phyloP scores from a whole-genome alignment of 2,797 vertebrate genomes.

The Pseudocheirus occidentalis region DNA sequence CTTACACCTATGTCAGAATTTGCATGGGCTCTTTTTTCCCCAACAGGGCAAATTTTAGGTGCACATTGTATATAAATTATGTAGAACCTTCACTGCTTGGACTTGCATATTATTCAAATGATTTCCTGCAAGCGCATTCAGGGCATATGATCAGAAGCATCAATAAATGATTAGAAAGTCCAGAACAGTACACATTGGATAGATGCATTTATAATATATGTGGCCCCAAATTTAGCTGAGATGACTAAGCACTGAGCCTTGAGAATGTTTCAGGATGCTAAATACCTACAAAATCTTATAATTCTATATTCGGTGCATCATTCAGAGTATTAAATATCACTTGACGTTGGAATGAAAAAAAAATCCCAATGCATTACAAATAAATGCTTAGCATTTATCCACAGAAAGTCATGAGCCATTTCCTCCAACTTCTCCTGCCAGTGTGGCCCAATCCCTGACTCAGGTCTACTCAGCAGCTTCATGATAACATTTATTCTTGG shows the following conservation, averaged over 20 bases:
- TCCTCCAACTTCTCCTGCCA: background rate
- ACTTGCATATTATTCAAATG: slow-evolving; percentile 67
- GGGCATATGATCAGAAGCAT: slow-evolving; percentile 67
- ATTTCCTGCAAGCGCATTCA: slow-evolving; percentile 64
- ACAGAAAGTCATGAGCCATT: background rate
- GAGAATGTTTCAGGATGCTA: background rate
- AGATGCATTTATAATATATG: slow-evolving; percentile 57
- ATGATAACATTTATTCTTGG: background rate
- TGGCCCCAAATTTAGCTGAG: slow-evolving; percentile 52
- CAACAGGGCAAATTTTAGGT: slow-evolving; percentile 24
- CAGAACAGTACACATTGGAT: slow-evolving; percentile 54
- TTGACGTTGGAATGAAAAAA: slow-evolving; percentile 67
- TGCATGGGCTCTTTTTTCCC: background rate
- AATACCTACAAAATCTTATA: background rate
- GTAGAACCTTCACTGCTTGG: background rate
- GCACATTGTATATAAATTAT: slow-evolving; percentile 40
- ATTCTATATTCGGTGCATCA: background rate
- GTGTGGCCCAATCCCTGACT: background rate
- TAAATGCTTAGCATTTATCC: slow-evolving; percentile 24
- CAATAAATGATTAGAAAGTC: slow-evolving; percentile 73
- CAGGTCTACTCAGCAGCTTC: background rate
- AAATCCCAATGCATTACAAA: slow-evolving; percentile 51
- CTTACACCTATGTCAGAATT: background rate
- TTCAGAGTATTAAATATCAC: slow-evolving; percentile 64
- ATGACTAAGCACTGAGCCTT: slow-evolving; percentile 27